Base-by-base conservation (phyloP, 2,888 invertebrate species). In the Chloroclystis v-ata region DNA sequence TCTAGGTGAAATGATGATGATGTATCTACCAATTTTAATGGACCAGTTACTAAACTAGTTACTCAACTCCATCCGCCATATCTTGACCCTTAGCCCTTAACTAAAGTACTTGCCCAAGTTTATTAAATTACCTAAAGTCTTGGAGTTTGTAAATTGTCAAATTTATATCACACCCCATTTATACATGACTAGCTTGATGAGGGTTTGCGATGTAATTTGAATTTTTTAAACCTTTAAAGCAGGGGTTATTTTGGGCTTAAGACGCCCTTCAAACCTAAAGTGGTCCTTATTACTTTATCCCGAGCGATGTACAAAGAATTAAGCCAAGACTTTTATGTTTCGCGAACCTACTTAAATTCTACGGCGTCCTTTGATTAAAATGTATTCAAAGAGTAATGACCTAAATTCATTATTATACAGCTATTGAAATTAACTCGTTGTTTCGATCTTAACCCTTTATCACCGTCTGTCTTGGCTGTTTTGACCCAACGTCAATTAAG, bases 141-240 rank as follows among this genome's bases (percentile, higher is more conserved):
- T 64, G 64, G 65, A 72, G 72, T 73, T 66, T 73, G 71, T 77
- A 79, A 79, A 75, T 74, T 70, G 68, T 61, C 57, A 59, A 75
- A 78, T 77, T 78, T 77, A 77, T 71, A 58, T 67, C 61, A 54
- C 10, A 55, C 60, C 57, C 53, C 47, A 56, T 62, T 20, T 56
- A 33, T 38, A 47, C 37, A 39, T 37, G 47, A 43, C 46, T 43
- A 49, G 51, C 57, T 52, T 54, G 57, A 54, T 49, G 47, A 26
- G 30, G 38, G 43, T 47, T 43, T 50, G 39, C 42, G 33, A 37
- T 42, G 16, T 14, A 33, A 33, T 33, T 33, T 33, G 32, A 14
- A 33, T 14, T 14, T 14, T 33, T 14, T 33, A 1, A 33, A 33
- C n/a, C n/a, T n/a, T n/a, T n/a, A n/a, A n/a, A n/a, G n/a, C n/a